Evolutionary conservation across 1,140 invertebrate species (phyloP), one percentile per base, ranked within the genome.

Genomic region (Drosophila athabasca): DNA sequence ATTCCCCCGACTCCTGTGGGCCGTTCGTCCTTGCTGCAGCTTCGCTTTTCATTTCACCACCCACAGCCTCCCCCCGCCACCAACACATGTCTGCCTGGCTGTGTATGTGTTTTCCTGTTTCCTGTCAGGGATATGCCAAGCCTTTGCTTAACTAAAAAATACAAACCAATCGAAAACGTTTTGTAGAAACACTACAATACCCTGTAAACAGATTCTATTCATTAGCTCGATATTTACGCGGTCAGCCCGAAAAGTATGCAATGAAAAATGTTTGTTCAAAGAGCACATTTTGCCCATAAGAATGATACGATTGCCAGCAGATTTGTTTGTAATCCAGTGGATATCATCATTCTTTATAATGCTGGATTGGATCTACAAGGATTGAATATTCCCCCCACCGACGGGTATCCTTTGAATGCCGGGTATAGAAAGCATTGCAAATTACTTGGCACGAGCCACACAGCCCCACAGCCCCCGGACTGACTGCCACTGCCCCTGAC

Each of bases 391-490:
- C 24, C 24, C 24, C 24, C 5, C 17, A 19, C 17, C 17, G 17
- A 19, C 24, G 24, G 5, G 24, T 26, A 26, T 26, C 24, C 24
- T 5, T 26, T 26, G 24, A 26, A 26, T 26, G 5, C 5, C 5
- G 5, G 24, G 24, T 5, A 26, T 26, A 19, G 48, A 64, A 73
- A 46, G 66, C 65, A 67, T 55, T 76, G 76, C 66, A 84, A 84
- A 85, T 80, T 80, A 80, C 71, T 85, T 80, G 80, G 55, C 65
- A 70, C 45, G n/a, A n/a, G n/a, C n/a, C n/a, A n/a, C 17, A 19
- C 17, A 19, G 17, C 17, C 17, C 17, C 17, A 19, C 17, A 19
- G 17, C 17, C 17, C 17, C 17, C 17, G 17, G 17, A 19, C 17
- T 19, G 17, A 19, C 17, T 31, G 29, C 29, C 8, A 8, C 29